Evolutionary conservation across 1,140 invertebrate genomes (phyloP).

Genomic region (Agrilus planipennis): DNA sequence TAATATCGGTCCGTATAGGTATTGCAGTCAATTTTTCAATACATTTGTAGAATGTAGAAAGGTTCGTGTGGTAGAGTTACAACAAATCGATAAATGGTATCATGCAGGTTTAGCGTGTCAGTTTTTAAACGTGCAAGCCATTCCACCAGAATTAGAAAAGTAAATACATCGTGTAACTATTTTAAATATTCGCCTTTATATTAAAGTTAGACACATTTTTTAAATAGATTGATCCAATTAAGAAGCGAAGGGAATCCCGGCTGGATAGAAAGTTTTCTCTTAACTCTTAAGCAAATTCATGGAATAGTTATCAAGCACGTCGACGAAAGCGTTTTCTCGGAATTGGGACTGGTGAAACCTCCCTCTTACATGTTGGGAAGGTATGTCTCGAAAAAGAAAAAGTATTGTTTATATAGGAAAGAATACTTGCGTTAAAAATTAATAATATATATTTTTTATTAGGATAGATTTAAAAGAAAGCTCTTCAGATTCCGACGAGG

Average conservation of each 20-base stretch:
- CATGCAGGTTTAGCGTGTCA: slow-evolving; percentile 48
- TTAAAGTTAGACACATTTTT: no score
- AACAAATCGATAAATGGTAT: slow-evolving; percentile 39
- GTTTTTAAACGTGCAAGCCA: slow-evolving; percentile 43
- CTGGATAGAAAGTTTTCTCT: slow-evolving; percentile 51
- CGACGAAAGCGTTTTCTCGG: slow-evolving; percentile 25
- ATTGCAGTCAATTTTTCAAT: slow-evolving; percentile 2
- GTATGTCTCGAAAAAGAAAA: slow-evolving; percentile 14
- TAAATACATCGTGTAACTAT: slow-evolving; percentile 15
- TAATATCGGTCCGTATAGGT: slow-evolving; percentile 5
- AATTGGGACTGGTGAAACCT: slow-evolving; percentile 35
- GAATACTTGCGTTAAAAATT: background rate
- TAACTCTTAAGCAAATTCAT: slow-evolving; percentile 42
- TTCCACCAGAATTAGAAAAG: slow-evolving; percentile 49
- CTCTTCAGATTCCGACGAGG: slow-evolving; percentile 3
- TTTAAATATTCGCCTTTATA: slow-evolving; percentile 4
- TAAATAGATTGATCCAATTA: no score
- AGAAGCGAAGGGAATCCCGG: slow-evolving; percentile 48
- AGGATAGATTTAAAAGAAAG: background rate
- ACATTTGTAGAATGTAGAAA: slow-evolving; percentile 17
- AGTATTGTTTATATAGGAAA: background rate
- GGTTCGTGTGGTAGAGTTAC: slow-evolving; percentile 24
- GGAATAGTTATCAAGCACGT: slow-evolving; percentile 35
- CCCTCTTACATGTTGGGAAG: slow-evolving; percentile 32
- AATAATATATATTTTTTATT: background rate